These are phyloP conservation scores for Lymantria dispar DNA, from an alignment of 2,888 invertebrate species.

Conservation along the genomic window DNA sequence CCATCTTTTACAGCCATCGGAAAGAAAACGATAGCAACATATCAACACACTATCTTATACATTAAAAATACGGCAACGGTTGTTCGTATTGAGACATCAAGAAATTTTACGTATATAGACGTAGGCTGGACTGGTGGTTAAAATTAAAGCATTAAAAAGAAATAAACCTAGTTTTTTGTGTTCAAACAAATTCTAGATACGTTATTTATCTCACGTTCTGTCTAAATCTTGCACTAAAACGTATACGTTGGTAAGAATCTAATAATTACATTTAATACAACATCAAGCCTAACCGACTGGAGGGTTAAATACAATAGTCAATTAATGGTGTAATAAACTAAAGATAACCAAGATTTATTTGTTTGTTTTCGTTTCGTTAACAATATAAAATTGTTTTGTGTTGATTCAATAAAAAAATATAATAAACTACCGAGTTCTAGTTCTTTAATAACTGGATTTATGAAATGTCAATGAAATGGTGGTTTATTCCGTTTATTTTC, in stretches of 20 bases:
- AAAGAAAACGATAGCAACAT: too few relatives aligned
- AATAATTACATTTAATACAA: conserved; percentile 31
- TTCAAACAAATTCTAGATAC: conserved; percentile 26
- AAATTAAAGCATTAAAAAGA: too few relatives aligned
- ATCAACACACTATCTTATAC: too few relatives aligned
- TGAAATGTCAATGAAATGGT: too few relatives aligned
- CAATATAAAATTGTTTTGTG: not conserved
- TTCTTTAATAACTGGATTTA: too few relatives aligned
- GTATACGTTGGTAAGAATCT: conserved; percentile 31
- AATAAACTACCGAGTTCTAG: not conserved
- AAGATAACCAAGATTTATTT: conserved; percentile 2
- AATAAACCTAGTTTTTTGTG: too few relatives aligned
- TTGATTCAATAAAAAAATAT: not conserved
- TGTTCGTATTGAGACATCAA: too few relatives aligned
- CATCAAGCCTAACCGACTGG: conserved; percentile 12
- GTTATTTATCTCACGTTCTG: conserved; percentile 38
- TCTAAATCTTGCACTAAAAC: conserved; percentile 31
- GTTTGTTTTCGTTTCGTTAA: not conserved
- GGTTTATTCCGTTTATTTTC: too few relatives aligned
- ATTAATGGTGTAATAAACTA: conserved; percentile 1
- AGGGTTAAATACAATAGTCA: conserved; percentile 18
- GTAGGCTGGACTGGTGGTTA: too few relatives aligned
- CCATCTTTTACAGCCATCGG: too few relatives aligned
- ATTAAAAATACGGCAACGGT: too few relatives aligned
- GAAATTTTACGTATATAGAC: too few relatives aligned